Conservation (phyloP, 2,113 vertebrate genomes). For the Tapirus terrestris region DNA sequence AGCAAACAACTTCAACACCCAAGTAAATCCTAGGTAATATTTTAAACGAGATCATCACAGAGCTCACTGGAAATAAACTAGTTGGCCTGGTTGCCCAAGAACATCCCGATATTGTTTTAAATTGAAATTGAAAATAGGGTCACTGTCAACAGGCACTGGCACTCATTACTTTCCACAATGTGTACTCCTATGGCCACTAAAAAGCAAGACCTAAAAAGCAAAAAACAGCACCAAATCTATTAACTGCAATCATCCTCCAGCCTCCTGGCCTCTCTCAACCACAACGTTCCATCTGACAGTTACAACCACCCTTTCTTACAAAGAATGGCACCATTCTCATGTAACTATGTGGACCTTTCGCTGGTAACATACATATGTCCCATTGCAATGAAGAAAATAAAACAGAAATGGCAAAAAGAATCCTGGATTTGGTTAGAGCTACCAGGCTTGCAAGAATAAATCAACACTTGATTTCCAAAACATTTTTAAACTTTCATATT, state of each 20-base stretch:
- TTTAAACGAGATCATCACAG: neutral
- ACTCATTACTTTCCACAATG: neutral
- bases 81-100: neutral
- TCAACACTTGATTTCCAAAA: neutral
- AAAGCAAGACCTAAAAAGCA: neutral
- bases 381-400: conserved; percentile 5
- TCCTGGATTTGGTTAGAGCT: neutral
- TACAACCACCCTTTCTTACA: neutral
- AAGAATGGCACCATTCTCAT: neutral
- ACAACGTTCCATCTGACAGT: neutral
- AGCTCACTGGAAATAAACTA: neutral
- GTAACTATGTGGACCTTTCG: neutral
- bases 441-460: neutral
- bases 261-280: neutral
- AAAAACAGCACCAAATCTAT: neutral
- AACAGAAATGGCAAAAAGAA: conserved; percentile 21
- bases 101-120: neutral
- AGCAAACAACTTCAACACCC: neutral
- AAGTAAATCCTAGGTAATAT: neutral
- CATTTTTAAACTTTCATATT: conserved; percentile 12
- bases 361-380: neutral
- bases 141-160: neutral
- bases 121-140: neutral
- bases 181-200: too few species aligned
- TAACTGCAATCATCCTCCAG: neutral